phyloP scores from a whole-genome alignment of 2,113 vertebrate species.

The Mastomys natalensis region DNA sequence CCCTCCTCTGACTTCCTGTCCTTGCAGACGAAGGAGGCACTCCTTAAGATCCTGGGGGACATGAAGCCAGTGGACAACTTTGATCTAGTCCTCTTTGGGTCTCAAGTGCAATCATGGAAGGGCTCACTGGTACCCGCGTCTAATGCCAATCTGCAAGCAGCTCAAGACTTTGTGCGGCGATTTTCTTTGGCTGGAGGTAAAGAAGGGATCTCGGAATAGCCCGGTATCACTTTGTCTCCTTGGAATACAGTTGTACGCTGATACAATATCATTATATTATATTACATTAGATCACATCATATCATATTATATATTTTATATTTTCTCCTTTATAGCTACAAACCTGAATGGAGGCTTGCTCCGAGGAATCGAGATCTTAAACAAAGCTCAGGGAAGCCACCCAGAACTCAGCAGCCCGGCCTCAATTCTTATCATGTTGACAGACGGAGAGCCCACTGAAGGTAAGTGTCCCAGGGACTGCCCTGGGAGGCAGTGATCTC shows the following conservation, averaged over 20 bases:
- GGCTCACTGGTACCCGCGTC: constrained; percentile 86
- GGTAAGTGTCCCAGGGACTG: constrained; percentile 83
- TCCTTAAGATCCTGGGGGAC: constrained; percentile 89
- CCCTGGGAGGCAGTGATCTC: not conserved
- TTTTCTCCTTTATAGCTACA: constrained; percentile 88
- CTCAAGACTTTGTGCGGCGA: constrained; percentile 84
- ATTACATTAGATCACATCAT: not conserved
- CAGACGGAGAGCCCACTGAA: constrained; percentile 94
- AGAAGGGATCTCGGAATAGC: not conserved
- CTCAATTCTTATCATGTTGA: constrained; percentile 95
- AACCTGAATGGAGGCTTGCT: constrained; percentile 92
- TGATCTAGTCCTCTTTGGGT: constrained; percentile 89
- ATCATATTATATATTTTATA: not conserved
- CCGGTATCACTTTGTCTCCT: not conserved
- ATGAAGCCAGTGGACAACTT: constrained; percentile 88
- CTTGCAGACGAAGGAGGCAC: constrained; percentile 88
- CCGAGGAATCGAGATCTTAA: constrained; percentile 90
- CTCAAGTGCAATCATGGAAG: constrained; percentile 84
- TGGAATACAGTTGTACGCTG: not conserved
- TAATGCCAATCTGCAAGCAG: constrained; percentile 79
- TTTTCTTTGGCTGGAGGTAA: constrained; percentile 73
- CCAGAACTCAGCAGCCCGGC: constrained; percentile 85
- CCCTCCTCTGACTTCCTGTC: constrained; percentile 9
- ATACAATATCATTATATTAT: not conserved
- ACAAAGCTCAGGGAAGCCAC: constrained; percentile 78